phyloP scores from a whole-genome alignment of 2,113 vertebrate species.

The Sardina pilchardus region DNA sequence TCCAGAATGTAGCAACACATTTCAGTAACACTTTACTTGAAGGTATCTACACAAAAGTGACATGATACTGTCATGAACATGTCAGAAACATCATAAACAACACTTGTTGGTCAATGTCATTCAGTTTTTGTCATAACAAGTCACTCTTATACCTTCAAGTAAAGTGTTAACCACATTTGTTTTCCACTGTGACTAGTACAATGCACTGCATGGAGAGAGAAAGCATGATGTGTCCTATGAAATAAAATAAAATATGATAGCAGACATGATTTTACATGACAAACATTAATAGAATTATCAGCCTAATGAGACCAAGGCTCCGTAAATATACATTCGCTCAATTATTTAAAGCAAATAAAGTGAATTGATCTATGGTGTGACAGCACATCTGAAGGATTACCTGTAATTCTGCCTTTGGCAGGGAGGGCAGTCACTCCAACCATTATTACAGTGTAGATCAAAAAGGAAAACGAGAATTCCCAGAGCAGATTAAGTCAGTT shows the following conservation, averaged over 20 bases:
- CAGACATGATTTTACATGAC: background rate
- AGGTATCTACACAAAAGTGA: no score
- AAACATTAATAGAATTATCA: background rate
- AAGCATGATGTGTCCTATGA: background rate
- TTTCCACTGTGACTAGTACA: no score
- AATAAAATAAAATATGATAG: background rate
- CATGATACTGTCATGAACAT: no score
- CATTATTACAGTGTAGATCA: slow-evolving; percentile 57
- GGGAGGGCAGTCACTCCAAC: slow-evolving; percentile 23
- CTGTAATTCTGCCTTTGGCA: slow-evolving; percentile 7
- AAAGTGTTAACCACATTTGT: no score
- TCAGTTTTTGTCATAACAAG: no score
- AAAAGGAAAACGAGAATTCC: slow-evolving; percentile 52
- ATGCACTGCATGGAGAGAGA: no score
- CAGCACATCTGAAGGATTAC: slow-evolving; percentile 42
- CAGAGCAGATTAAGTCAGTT: slow-evolving; percentile 55
- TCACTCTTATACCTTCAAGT: no score
- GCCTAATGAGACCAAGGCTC: background rate
- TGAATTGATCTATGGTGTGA: background rate
- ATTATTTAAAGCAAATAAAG: background rate
- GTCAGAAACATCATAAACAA: no score
- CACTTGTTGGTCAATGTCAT: no score
- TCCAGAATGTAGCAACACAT: no score
- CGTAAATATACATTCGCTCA: background rate
- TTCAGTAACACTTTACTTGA: no score